phyloP scores from a whole-genome alignment of 2,797 vertebrate species.

The Tokudaia tokunoshimensis region DNA sequence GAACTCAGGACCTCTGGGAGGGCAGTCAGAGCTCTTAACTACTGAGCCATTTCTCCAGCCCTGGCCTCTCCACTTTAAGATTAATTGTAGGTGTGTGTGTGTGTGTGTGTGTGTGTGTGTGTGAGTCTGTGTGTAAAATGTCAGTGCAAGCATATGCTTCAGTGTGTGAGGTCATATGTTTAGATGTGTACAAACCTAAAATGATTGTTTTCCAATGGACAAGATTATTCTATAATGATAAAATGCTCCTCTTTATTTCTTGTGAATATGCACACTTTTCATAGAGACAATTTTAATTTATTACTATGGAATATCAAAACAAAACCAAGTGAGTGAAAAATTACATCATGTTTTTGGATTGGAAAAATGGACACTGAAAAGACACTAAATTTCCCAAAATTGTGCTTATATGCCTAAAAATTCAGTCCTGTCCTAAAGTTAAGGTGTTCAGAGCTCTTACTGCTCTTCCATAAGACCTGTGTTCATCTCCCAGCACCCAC shows the following conservation, averaged over 20 bases:
- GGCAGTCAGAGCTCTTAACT: background rate
- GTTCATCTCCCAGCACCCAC: background rate
- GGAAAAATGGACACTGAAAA: background rate
- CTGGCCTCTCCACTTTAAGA: background rate
- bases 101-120: background rate
- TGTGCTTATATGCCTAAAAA: background rate
- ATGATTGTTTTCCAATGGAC: background rate
- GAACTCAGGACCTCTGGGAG: background rate
- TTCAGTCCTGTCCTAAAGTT: background rate
- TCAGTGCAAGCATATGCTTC: background rate
- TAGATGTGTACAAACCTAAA: conserved; percentile 23
- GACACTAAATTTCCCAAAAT: background rate
- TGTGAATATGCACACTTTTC: background rate
- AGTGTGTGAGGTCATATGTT: background rate
- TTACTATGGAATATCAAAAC: background rate
- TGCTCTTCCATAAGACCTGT: background rate
- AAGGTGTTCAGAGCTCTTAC: background rate
- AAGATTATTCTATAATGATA: background rate
- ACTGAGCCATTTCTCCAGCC: background rate
- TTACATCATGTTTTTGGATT: background rate
- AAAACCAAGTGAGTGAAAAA: background rate
- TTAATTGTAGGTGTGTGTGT: background rate
- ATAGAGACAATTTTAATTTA: conserved; percentile 37
- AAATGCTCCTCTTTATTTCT: conserved; percentile 12
- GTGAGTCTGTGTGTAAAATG: background rate